Evolutionary conservation across 2,797 vertebrate genomes (phyloP), one percentile per base, ranked within the genome.

Genomic region (Adrianichthys oophorus): DNA sequence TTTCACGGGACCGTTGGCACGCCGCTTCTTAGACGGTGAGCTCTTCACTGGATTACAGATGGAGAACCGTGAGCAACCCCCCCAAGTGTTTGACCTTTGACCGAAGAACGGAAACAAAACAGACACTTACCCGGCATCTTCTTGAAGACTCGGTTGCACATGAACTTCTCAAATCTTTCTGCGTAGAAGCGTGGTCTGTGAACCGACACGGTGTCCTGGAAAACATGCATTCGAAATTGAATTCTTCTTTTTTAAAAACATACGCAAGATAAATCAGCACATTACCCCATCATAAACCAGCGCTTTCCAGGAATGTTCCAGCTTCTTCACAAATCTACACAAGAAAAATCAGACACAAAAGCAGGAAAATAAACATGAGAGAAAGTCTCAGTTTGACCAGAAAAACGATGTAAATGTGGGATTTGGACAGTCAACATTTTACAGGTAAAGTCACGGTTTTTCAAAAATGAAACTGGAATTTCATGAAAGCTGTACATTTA

Each of bases 251-350:
- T 12, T 12, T 4, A 48, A 66, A 66, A 43, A 12, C 41, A 0
- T n/a, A 12, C 16, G 29, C 10, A 1, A 13, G 5, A 59, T 4
- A 23, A n/a, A 19, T 37, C 17, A 16, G n/a, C 13, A 5, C 12
- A 91, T 92, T 78, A 98, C 97, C 90, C 96, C 97, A 5, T 99
- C 97, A 0, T 99, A 94, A 17, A 99, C 93, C 15, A 99, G 83
- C 1, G 97, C 92, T 74, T 99, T 99, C 96, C 96, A 98, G 0
- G 96, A 98, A 77, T 99, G 97, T 72, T 99, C 97, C 68, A 98
- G 84, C 82, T 90, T 98, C 91, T 98, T 98, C 15, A 92, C 92
- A 4, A 98, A 92, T 78, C 96, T 98, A 83, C 56, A 83, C 79
- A 18, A 79, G 7, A 74, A 13, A 1, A 2, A 58, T 32, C 13